Conservation (phyloP, 1,140 invertebrate genomes). For the Diachasma alloeum region DNA sequence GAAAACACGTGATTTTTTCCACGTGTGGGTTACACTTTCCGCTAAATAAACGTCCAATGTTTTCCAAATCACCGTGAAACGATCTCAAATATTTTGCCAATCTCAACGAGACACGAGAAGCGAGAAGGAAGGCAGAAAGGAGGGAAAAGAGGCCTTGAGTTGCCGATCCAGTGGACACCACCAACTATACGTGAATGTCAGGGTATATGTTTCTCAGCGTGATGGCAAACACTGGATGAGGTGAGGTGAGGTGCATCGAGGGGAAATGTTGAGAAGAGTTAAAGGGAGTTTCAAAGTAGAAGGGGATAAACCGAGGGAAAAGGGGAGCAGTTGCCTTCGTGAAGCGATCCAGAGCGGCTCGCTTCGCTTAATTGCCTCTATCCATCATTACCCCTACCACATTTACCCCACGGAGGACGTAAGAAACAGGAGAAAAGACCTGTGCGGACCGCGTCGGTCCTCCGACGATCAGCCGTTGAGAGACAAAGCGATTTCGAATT, state of each 20-base stretch:
- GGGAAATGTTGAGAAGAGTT: not conserved
- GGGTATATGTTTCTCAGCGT: conserved; percentile 17
- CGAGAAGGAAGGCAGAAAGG: not conserved
- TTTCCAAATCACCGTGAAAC: conserved; percentile 4
- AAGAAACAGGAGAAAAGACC: conserved; percentile 10
- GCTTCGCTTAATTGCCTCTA: conserved; percentile 45
- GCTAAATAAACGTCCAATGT: not conserved
- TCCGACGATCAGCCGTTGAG: not conserved
- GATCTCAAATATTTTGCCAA: conserved; percentile 10
- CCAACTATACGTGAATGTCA: conserved; percentile 7
- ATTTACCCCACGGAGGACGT: not conserved
- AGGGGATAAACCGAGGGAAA: not conserved
- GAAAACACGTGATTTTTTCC: too few relatives aligned
- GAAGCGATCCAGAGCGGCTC: conserved; percentile 33
- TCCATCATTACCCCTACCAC: conserved; percentile 44
- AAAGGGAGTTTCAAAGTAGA: not conserved
- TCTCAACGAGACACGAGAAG: not conserved
- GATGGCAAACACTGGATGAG: not conserved
- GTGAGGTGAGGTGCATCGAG: not conserved
- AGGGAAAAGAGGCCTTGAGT: not conserved
- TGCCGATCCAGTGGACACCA: conserved; percentile 27
- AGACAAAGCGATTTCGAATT: conserved; percentile 14
- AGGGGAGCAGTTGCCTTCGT: not conserved
- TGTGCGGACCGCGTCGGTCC: not conserved
- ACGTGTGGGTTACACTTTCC: too few relatives aligned